Percentiles rank a stretch among this genome's conserved stretches.
phyloP scores from a whole-genome alignment of 2,113 vertebrate genomes.

The Chunga burmeisteri region DNA sequence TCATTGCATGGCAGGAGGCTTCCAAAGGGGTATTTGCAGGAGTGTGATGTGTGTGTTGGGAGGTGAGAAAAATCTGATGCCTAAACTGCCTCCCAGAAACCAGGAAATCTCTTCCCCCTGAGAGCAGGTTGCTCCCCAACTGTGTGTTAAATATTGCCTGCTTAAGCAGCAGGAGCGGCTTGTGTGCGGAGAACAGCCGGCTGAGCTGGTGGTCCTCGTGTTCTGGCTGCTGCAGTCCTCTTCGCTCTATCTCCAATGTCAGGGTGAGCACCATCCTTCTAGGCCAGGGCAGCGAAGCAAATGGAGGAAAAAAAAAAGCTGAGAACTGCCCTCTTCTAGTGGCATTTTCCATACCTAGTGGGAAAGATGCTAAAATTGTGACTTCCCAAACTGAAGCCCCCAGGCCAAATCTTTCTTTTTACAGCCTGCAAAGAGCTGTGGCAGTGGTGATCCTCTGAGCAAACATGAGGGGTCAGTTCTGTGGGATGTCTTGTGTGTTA shows the following conservation, averaged over 20 bases:
- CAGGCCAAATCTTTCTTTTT: not conserved
- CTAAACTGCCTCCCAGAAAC: not conserved
- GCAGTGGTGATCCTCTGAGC: not conserved
- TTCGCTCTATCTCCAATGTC: not conserved
- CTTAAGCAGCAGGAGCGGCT: not conserved
- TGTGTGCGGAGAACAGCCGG: rapidly evolving
- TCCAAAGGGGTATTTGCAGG: not conserved
- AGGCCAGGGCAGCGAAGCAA: not conserved
- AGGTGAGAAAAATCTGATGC: not conserved
- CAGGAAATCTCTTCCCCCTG: not conserved
- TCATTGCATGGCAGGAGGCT: rapidly evolving
- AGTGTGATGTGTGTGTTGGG: not conserved
- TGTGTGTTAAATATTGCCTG: too few relatives aligned
- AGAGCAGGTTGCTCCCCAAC: not conserved
- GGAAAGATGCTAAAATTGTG: not conserved
- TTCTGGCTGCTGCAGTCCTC: not conserved
- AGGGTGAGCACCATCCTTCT: not conserved
- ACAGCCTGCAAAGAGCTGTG: not conserved
- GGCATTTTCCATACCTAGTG: not conserved
- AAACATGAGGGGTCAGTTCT: rapidly evolving
- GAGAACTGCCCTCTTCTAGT: not conserved
- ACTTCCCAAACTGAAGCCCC: not conserved
- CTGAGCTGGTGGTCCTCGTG: not conserved
- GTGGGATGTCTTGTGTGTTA: not conserved
- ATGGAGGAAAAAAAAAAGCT: not conserved